Base-by-base conservation (phyloP, 2,797 vertebrate species). In the Austrolebias charrua region DNA sequence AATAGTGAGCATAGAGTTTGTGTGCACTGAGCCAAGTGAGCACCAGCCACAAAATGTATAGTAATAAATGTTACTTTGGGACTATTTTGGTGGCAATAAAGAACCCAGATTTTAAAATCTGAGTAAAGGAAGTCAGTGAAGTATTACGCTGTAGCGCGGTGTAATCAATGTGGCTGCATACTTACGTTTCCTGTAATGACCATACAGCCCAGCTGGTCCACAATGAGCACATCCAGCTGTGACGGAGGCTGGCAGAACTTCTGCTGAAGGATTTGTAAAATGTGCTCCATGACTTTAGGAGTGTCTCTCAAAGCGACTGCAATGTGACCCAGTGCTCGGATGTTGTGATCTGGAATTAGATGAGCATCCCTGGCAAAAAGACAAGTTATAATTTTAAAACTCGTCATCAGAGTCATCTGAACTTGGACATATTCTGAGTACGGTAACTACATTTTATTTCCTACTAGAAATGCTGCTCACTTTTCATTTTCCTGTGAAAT, bases 401-500 rank as follows among this genome's bases (percentile, higher is more conserved):
- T 38, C 45, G 19, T 69, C 3, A 47, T 69, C 45, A 3, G 1
- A 43, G 38, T 57, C 55, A 51, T 35, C 6, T 60, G 12, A 48
- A 56, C 55, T 29, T 55, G 9, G 55, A 55, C 48, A 48, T 47
- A 38, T 43, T 16, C 42, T 52, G 5, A n/a, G n/a, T n/a, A n/a
- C n/a, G 18, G 33, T n/a, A 31, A 38, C 48, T 33, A 42, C 28
- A 59, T 43, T 29, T 47, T 35, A 8, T 35, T 55, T 31, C 0
- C 12, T 51, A 70, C 7, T 47, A 28, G 19, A 72, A 58, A 72
- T 2, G 8, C 18, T 46, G 33, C 94, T 72, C 89, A 98, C 97
- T 98, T 99, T 75, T 99, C 96, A 29, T 94, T 98, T 77, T 99
- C 97, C 73, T 98, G 97, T 12, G 97, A 99, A 86, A 97, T 99